phyloP scores from a whole-genome alignment of 2,888 invertebrate genomes.

The Aplocera efformata region DNA sequence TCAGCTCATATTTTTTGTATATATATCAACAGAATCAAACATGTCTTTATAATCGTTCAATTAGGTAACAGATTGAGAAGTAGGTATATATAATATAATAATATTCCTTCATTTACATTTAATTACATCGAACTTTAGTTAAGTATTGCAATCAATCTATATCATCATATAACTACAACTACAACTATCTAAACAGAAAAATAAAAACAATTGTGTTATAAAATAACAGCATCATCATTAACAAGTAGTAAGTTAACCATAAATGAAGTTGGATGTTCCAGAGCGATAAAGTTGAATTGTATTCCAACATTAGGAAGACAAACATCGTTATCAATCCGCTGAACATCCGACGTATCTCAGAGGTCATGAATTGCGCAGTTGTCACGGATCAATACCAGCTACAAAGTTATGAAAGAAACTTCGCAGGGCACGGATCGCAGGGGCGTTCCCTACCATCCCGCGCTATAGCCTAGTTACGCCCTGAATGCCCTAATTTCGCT shows the following conservation, averaged over 20 bases:
- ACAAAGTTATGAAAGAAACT: constrained; percentile 79
- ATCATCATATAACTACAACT: too few species aligned
- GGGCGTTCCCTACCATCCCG: constrained; percentile 71
- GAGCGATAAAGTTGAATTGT: constrained; percentile 14
- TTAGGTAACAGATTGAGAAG: too few species aligned
- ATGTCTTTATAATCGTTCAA: too few species aligned
- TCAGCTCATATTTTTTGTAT: too few species aligned
- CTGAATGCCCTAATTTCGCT: constrained; percentile 78
- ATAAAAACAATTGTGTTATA: too few species aligned
- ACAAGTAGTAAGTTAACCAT: not conserved
- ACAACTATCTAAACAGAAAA: too few species aligned
- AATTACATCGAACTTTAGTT: too few species aligned
- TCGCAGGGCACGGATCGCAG: constrained; percentile 72
- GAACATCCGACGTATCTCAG: constrained; percentile 53
- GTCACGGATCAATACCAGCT: constrained; percentile 76
- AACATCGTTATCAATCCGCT: constrained; percentile 42
- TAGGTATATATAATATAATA: too few species aligned
- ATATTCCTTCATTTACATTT: too few species aligned
- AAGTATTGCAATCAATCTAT: too few species aligned
- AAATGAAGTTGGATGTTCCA: constrained; percentile 8
- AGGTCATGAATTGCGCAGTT: constrained; percentile 76
- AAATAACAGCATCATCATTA: too few species aligned
- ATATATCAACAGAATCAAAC: too few species aligned
- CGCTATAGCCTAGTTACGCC: constrained; percentile 77
- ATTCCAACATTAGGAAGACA: constrained; percentile 18